phyloP scores from a whole-genome alignment of 2,888 invertebrate species.

The Harmothoe impar region DNA sequence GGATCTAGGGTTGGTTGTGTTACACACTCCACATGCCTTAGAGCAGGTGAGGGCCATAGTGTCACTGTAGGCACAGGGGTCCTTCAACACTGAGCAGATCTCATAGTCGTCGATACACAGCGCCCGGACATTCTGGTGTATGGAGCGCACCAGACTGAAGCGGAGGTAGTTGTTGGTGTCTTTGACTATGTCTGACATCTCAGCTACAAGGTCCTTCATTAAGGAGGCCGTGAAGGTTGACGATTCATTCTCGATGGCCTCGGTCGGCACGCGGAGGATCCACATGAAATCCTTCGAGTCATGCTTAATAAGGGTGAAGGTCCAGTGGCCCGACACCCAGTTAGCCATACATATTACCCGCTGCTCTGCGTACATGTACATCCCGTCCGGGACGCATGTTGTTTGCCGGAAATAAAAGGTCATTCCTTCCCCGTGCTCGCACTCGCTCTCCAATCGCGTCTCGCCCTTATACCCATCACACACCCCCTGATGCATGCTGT shows the following conservation, averaged over 20 bases:
- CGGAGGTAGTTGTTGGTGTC: slow-evolving; percentile 65
- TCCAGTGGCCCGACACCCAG: slow-evolving; percentile 67
- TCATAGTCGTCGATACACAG: slow-evolving; percentile 71
- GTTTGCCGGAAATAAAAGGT: slow-evolving; percentile 69
- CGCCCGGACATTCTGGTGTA: slow-evolving; percentile 64
- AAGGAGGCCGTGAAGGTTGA: slow-evolving; percentile 67
- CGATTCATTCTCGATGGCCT: background rate
- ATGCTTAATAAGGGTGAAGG: slow-evolving; percentile 67
- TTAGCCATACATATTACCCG: slow-evolving; percentile 68
- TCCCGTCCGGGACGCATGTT: slow-evolving; percentile 68
- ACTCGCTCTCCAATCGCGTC: slow-evolving; percentile 70
- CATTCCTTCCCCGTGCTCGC: slow-evolving; percentile 67
- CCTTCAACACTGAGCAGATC: slow-evolving; percentile 65
- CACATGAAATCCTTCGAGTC: slow-evolving; percentile 67
- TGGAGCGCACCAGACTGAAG: slow-evolving; percentile 66
- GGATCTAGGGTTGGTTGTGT: slow-evolving; percentile 68
- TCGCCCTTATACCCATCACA: slow-evolving; percentile 68
- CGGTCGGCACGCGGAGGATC: slow-evolving; percentile 68
- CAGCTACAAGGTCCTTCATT: slow-evolving; percentile 69
- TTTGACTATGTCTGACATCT: slow-evolving; percentile 49
- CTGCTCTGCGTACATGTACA: slow-evolving; percentile 70
- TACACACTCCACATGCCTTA: slow-evolving; percentile 70
- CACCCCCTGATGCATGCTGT: slow-evolving; percentile 48
- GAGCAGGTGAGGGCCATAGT: slow-evolving; percentile 69
- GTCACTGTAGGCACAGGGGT: slow-evolving; percentile 66